Evolutionary conservation across 2,797 vertebrate species (phyloP).

Genomic region (Artibeus lituratus): DNA sequence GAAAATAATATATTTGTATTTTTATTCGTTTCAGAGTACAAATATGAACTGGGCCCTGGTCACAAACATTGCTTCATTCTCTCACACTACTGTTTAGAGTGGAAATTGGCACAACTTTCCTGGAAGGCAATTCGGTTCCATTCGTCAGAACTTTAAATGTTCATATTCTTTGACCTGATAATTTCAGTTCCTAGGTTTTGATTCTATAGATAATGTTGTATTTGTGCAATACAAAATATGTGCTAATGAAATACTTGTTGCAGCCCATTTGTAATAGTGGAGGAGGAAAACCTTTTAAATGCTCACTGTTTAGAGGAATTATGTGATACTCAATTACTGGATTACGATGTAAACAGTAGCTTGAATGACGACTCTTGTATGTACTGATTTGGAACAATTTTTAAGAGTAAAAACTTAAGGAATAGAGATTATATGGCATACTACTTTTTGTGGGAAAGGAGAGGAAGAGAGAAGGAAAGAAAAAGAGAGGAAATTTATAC

Average conservation of each 20-base stretch:
- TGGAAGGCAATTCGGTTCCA: background rate
- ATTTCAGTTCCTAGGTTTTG: background rate
- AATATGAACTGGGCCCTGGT: background rate
- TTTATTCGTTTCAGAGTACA: slow-evolving; percentile 7
- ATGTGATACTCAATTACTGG: background rate
- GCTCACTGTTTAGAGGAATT: background rate
- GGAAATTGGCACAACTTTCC: background rate
- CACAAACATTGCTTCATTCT: background rate
- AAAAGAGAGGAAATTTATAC: background rate
- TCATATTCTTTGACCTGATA: background rate
- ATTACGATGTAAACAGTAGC: background rate
- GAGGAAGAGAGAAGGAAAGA: background rate
- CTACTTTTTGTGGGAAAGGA: background rate
- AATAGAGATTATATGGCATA: background rate
- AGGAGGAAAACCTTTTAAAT: background rate
- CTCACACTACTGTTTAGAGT: background rate
- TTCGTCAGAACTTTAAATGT: slow-evolving; percentile 3
- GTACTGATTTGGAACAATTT: background rate
- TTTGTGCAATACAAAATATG: background rate
- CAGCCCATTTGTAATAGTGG: background rate
- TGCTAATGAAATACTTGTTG: background rate
- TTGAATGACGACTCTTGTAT: slow-evolving; percentile 1
- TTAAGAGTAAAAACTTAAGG: background rate
- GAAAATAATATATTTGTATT: background rate
- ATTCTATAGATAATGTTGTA: background rate